Conservation (phyloP, 2,888 invertebrate species). For the Bellardia pandia region DNA sequence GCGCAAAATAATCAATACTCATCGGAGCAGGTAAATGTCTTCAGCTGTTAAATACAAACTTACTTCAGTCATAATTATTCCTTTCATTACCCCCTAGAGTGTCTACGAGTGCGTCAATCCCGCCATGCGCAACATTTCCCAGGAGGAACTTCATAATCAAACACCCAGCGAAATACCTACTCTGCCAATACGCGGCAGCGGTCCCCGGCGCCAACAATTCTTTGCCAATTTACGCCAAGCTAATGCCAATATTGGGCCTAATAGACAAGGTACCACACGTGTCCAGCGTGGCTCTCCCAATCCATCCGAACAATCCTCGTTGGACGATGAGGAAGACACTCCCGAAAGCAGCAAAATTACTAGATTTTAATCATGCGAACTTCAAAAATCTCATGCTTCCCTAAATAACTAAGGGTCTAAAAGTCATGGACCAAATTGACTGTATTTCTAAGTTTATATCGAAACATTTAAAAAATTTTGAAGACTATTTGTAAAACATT, state of each 20-base stretch:
- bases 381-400: slow-evolving; percentile 41
- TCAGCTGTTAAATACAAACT: background rate
- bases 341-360: slow-evolving; percentile 83
- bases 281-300: slow-evolving; percentile 78
- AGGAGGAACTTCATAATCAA: slow-evolving; percentile 82
- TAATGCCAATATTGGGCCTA: slow-evolving; percentile 82
- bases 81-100: slow-evolving; percentile 81
- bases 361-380: slow-evolving; percentile 78
- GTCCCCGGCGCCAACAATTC: slow-evolving; percentile 82
- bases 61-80: background rate
- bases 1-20: slow-evolving; percentile 84
- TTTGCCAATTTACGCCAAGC: slow-evolving; percentile 83
- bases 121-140: slow-evolving; percentile 84
- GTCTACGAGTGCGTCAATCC: slow-evolving; percentile 87
- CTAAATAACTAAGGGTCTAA: background rate
- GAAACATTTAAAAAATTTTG: background rate
- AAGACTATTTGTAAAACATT: background rate
- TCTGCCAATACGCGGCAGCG: slow-evolving; percentile 82
- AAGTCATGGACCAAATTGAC: slow-evolving; percentile 21
- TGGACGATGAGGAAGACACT: slow-evolving; percentile 76
- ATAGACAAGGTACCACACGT: slow-evolving; percentile 77
- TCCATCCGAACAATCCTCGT: slow-evolving; percentile 81
- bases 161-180: slow-evolving; percentile 84
- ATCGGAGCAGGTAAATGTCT: slow-evolving; percentile 82
- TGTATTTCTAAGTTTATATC: background rate